Evolutionary conservation across 2,797 vertebrate genomes (phyloP), one percentile per base, ranked within the genome.

Genomic region (Brachyrhaphis roseni): DNA sequence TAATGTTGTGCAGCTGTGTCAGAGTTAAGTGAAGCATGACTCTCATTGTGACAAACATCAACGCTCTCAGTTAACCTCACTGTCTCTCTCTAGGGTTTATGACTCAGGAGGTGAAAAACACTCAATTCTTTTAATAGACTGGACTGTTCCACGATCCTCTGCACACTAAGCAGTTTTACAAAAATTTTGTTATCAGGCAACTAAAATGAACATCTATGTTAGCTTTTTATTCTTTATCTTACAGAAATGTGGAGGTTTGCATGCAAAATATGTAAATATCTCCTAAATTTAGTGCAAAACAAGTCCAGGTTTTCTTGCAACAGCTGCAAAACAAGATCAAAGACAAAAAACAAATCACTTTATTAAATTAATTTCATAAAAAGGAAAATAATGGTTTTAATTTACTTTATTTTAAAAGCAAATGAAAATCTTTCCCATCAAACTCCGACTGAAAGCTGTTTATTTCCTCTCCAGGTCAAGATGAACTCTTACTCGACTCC

Each of bases 381-480:
- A 55, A 39, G 36, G 8, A 41, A 23, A 26, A 66, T 4, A 4
- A 31, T 18, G n/a, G 18, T 45, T 45, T 28, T n/a, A 8, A 16
- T 46, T n/a, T 13, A 16, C 11, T n/a, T 71, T 8, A 46, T 43
- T 8, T n/a, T 43, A n/a, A 18, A 3, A 13, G 12, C 41, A 45
- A 28, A 71, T 43, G 6, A 43, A 43, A 23, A 43, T 1, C 1
- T 39, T 10, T 31, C 15, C 45, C 7, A 31, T 72, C 7, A 31
- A 7, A 46, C 13, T 20, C n/a, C 4, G 8, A 34, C 28, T 47
- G 28, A 64, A 64, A 41, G n/a, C 26, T 1, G 2, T 43, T 53
- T 31, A 20, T 53, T 57, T 68, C 41, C 0, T 45, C 39, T 71
- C n/a, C 59, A 89, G 86, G 72, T 66, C 75, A 78, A 43, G 62